Conservation (phyloP, 1,140 invertebrate genomes). For the Calosoma granatense region DNA sequence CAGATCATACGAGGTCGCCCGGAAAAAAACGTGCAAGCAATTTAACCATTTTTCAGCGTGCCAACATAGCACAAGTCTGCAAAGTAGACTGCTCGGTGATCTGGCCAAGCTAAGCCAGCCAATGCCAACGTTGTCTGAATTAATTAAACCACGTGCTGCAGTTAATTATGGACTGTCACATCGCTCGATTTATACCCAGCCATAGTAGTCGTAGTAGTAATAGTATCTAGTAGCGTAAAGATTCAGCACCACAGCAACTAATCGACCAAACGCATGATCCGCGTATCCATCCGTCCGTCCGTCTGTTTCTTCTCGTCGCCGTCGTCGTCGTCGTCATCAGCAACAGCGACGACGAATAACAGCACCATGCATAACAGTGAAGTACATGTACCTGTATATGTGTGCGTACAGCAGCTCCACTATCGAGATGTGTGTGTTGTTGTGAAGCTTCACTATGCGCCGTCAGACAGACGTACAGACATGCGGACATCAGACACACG, state of each 20-base stretch:
- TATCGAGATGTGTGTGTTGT: too few species aligned
- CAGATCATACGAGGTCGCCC: background rate
- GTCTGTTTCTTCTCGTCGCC: too few species aligned
- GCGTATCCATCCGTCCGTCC: too few species aligned
- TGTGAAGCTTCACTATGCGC: background rate
- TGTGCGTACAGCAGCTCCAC: too few species aligned
- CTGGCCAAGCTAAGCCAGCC: background rate
- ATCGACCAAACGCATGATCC: too few species aligned
- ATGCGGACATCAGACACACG: background rate
- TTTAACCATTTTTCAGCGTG: background rate
- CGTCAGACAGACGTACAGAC: background rate
- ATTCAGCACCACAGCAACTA: too few species aligned
- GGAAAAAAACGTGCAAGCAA: background rate
- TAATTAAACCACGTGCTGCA: background rate
- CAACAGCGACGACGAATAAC: background rate
- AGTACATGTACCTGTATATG: too few species aligned
- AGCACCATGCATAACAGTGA: too few species aligned
- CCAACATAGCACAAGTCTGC: background rate
- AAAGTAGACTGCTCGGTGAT: background rate
- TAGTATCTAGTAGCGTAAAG: too few species aligned
- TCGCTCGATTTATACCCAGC: background rate
- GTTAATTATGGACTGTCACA: background rate
- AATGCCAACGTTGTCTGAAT: background rate
- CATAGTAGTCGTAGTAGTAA: too few species aligned
- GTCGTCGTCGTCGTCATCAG: background rate